phyloP scores from a whole-genome alignment of 2,797 vertebrate species.

The Myotis vivesi region DNA sequence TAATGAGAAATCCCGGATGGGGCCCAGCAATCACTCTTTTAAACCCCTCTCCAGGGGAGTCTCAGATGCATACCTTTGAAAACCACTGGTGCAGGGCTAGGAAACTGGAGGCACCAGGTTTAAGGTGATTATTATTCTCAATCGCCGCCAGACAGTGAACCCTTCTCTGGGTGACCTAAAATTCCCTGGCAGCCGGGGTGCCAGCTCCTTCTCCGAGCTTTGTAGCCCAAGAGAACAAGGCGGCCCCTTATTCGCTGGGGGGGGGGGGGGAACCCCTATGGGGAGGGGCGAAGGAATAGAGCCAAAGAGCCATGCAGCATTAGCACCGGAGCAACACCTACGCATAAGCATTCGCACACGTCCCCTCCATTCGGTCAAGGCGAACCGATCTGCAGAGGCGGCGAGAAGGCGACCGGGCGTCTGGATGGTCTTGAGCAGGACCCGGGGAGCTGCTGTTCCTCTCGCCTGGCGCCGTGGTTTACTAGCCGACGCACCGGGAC shows the following conservation, averaged over 20 bases:
- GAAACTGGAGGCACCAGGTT: neutral
- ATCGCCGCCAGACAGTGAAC: constrained; percentile 14
- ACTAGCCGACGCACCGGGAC: constrained; percentile 35
- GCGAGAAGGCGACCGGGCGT: constrained; percentile 46
- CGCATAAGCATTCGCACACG: constrained; percentile 66
- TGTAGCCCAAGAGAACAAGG: constrained; percentile 39
- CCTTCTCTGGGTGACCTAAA: constrained; percentile 44
- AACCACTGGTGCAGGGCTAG: neutral
- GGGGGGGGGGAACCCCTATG: fast-evolving
- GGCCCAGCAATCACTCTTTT: neutral
- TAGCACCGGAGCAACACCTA: constrained; percentile 77
- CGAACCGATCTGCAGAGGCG: constrained; percentile 49
- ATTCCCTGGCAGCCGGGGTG: constrained; percentile 48
- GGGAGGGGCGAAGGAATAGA: neutral
- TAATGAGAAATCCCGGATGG: neutral
- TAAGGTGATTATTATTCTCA: neutral
- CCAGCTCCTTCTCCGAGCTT: constrained; percentile 42
- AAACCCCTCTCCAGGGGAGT: neutral
- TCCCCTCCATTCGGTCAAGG: constrained; percentile 39
- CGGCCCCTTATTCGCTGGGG: neutral
- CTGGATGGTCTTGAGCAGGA: constrained; percentile 46
- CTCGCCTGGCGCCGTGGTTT: neutral
- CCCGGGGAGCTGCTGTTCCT: constrained; percentile 18
- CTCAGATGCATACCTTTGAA: neutral
- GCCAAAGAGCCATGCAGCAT: neutral